A percentile compares a stretch with the other conserved stretches of the same genome.
Evolutionary conservation across 2,888 invertebrate species (phyloP).

Genomic region (Stomorhina lunata): DNA sequence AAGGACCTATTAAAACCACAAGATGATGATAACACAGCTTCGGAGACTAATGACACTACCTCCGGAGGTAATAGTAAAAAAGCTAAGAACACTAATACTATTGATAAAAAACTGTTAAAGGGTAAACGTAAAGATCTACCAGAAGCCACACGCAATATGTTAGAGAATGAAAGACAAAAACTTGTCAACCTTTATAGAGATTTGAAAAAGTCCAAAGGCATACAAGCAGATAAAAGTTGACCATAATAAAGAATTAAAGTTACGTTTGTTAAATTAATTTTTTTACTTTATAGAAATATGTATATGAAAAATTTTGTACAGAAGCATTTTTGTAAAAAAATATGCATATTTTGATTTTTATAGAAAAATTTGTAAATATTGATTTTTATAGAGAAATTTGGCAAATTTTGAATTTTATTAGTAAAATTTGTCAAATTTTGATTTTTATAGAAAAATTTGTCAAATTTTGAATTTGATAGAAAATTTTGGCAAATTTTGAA

Average conservation of each 20-base stretch:
- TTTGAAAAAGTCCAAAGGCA: conserved; percentile 80
- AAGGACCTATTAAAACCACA: conserved; percentile 80
- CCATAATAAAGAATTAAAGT: not conserved
- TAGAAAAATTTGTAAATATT: too few relatives aligned
- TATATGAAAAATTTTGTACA: too few relatives aligned
- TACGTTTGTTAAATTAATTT: not conserved
- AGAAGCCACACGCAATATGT: conserved; percentile 81
- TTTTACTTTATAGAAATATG: too few relatives aligned
- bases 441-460: too few relatives aligned
- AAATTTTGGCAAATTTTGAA: too few relatives aligned
- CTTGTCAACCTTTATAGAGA: conserved; percentile 83
- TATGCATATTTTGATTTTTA: too few relatives aligned
- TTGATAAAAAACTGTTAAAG: conserved; percentile 78
- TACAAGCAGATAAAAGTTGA: conserved; percentile 52
- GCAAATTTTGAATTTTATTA: too few relatives aligned
- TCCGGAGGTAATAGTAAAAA: not conserved
- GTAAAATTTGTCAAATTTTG: too few relatives aligned
- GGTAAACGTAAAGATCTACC: conserved; percentile 84
- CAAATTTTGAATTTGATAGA: too few relatives aligned
- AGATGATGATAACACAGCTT: not conserved
- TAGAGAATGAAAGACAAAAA: conserved; percentile 83
- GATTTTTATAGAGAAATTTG: too few relatives aligned
- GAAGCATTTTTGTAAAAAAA: too few relatives aligned
- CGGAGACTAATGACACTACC: not conserved
- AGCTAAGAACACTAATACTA: not conserved